Percentiles rank a stretch among this genome's conserved stretches.
Evolutionary conservation across 2,797 vertebrate genomes (phyloP).

Genomic region (Gambusia yucatana): DNA sequence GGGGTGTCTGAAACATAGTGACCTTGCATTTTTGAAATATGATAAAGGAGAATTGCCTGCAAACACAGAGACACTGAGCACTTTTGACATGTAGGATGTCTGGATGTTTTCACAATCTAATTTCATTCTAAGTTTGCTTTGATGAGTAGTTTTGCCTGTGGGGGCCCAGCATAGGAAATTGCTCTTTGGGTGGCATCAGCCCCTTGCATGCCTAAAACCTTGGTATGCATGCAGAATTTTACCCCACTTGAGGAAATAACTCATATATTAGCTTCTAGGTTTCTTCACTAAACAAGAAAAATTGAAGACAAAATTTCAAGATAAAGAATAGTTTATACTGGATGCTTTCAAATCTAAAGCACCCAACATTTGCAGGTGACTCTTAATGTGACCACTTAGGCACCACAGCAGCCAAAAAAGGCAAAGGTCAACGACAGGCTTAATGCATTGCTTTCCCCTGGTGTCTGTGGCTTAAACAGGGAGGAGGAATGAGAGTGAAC

Average conservation of each 20-base stretch:
- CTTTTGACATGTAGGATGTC: background rate
- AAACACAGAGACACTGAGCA: background rate
- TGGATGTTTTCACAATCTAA: conserved; percentile 1
- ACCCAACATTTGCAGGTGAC: conserved; percentile 33
- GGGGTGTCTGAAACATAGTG: background rate
- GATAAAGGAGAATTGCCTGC: background rate
- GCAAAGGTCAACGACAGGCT: conserved; percentile 59
- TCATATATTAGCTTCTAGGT: conserved; percentile 5
- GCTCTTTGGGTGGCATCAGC: conserved; percentile 43
- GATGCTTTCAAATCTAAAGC: conserved; percentile 16
- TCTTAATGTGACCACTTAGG: conserved; percentile 14
- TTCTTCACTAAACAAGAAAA: background rate
- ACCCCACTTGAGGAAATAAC: conserved; percentile 38
- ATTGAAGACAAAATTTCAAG: background rate
- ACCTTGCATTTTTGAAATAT: background rate
- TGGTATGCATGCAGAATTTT: conserved; percentile 48
- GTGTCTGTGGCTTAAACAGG: conserved; percentile 30
- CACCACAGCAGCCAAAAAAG: conserved; percentile 26
- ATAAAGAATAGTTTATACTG: background rate
- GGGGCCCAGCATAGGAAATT: conserved; percentile 30
- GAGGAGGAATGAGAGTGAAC: conserved; percentile 27
- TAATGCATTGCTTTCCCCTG: conserved; percentile 34
- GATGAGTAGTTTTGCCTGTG: conserved; percentile 38
- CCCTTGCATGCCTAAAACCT: conserved; percentile 40
- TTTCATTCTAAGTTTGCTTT: conserved; percentile 51